Base-by-base conservation (phyloP, 2,113 vertebrate genomes). In the Porphyrio hochstetteri region DNA sequence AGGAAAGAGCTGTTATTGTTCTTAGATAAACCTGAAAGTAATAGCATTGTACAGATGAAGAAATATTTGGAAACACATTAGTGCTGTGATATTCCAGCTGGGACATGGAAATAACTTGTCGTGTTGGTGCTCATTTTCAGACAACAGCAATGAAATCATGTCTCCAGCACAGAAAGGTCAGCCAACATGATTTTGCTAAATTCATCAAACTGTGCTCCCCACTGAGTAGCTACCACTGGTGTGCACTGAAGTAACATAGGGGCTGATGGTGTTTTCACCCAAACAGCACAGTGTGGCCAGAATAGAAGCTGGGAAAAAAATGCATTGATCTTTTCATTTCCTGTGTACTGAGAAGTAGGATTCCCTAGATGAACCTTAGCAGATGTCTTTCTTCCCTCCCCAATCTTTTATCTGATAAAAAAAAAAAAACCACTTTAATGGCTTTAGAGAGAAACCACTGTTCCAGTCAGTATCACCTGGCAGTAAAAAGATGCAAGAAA, bases 101-200 rank as follows among this genome's bases (percentile, higher is more conserved):
- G 92, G 95, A 92, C 86, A 65, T 93, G 92, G 93, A 96, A 95
- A 96, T 72, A 96, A 93, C 91, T 96, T 88, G 95, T 96, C 92
- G 71, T 95, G 57, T 93, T 95, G 88, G 77, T 94, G 83, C 36
- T 92, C 77, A 3, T 97, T 96, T 93, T 95, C 95, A 97, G 96
- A 97, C 96, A 96, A 94, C 96, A 96, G 95, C 91, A 89, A 96
- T 97, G 96, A 97, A 97, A 96, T 96, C 96, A 97, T 96, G 96
- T 97, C 96, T 97, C 95, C 81, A 82, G 77, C 28, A 50, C 0
- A 29, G 63, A 96, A 96, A 96, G 96, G 96, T 96, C 96, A 96
- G 93, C 96, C 96, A 96, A 87, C 80, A 87, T 61, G 81, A 92
- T 93, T 92, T 93, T 96, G 93, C 67, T 96, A 96, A 96, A 96